Evolutionary conservation across 2,113 vertebrate genomes (phyloP).

Genomic region (Chrysemys picta): DNA sequence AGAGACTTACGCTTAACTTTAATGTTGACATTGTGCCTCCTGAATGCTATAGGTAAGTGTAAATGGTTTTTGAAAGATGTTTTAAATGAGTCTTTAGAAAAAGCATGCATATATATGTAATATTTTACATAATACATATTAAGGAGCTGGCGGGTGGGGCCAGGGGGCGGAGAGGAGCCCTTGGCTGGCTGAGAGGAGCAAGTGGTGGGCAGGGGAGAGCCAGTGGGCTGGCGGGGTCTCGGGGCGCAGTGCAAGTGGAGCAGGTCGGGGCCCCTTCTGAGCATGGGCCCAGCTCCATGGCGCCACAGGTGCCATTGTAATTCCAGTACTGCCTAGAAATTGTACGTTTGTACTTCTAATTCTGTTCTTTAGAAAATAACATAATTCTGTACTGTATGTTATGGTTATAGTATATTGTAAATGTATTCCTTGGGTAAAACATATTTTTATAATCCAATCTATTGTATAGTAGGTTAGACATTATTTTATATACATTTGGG

Average conservation of each 20-base stretch:
- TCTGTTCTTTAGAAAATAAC: neutral
- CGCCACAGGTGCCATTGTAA: no score
- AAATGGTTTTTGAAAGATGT: conserved; percentile 4
- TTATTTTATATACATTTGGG: neutral
- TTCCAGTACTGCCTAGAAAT: neutral
- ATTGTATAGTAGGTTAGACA: neutral
- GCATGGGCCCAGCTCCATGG: no score
- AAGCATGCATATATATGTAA: neutral
- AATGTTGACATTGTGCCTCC: neutral
- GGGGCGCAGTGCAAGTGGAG: no score
- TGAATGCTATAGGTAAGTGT: neutral
- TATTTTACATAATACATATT: no score
- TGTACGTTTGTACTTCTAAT: neutral
- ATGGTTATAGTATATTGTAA: neutral
- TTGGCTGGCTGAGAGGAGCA: no score
- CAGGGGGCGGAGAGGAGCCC: no score
- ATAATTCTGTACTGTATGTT: neutral
- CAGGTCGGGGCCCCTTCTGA: no score
- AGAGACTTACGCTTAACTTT: neutral
- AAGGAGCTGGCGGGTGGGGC: no score
- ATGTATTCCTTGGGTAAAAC: neutral
- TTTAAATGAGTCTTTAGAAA: neutral
- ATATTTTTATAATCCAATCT: neutral
- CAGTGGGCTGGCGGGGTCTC: neutral
- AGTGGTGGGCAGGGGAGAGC: no score